These are phyloP conservation scores for Brachypterus glaber DNA, from an alignment of 2,888 invertebrate species.

Conservation along the genomic window DNA sequence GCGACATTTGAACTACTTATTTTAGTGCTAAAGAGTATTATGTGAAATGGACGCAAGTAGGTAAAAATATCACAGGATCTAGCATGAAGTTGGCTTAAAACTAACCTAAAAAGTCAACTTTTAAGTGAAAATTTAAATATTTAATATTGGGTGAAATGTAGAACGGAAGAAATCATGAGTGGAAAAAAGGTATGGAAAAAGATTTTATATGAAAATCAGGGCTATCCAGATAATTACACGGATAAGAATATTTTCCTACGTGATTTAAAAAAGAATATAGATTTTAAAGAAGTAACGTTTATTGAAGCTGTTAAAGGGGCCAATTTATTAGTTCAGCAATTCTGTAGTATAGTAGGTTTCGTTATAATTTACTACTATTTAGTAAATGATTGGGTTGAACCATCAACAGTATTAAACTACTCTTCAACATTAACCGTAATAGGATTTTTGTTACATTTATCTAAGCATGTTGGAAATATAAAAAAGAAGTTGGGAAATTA, in stretches of 20 bases:
- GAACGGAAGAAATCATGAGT: constrained; percentile 20
- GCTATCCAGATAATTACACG: constrained; percentile 87
- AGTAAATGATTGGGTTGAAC: constrained; percentile 57
- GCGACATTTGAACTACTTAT: too few relatives aligned
- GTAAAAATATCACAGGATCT: too few relatives aligned
- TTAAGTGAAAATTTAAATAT: too few relatives aligned
- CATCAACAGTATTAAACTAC: constrained; percentile 52
- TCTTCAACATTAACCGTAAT: constrained; percentile 48
- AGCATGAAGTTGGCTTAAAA: too few relatives aligned
- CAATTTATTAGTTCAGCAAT: constrained; percentile 67
- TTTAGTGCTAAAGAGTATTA: too few relatives aligned
- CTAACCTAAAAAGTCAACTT: too few relatives aligned
- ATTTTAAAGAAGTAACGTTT: constrained; percentile 64
- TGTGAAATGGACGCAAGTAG: too few relatives aligned
- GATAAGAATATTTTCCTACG: constrained; percentile 73
- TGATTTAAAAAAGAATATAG: constrained; percentile 74
- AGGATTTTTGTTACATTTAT: constrained; percentile 54
- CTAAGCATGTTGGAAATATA: constrained; percentile 20
- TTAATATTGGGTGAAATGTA: too few relatives aligned
- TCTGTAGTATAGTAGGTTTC: constrained; percentile 68
- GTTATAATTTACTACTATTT: constrained; percentile 63
- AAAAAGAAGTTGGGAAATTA: constrained; percentile 46
- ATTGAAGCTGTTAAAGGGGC: constrained; percentile 64
- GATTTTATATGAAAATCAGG: constrained; percentile 79
- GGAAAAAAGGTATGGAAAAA: constrained; percentile 65